Conservation (phyloP, 1,140 invertebrate species). For the Rhynchophorus ferrugineus region DNA sequence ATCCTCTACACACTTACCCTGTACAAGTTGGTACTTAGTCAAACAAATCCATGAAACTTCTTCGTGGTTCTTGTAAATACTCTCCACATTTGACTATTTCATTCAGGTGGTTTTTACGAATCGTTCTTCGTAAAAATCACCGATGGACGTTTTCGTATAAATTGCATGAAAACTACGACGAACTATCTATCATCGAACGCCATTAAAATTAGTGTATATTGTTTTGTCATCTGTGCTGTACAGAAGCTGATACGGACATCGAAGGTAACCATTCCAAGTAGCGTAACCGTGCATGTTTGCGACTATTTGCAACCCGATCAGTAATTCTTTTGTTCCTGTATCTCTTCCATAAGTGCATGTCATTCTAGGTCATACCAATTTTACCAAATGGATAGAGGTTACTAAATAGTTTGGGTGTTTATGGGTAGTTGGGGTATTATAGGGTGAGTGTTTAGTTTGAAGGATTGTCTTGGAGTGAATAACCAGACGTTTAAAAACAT, state of each 20-base stretch:
- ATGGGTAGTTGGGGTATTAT: not conserved
- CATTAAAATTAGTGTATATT: constrained; percentile 26
- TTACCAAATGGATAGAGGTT: constrained; percentile 9
- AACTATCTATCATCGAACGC: not conserved
- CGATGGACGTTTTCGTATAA: no score
- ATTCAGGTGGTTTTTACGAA: no score
- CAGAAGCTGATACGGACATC: constrained; percentile 39
- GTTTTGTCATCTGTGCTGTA: constrained; percentile 31
- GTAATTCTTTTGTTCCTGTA: not conserved
- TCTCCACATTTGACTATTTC: no score
- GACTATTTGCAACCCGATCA: constrained; percentile 4
- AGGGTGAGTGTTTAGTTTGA: constrained; percentile 8
- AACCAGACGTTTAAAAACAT: no score
- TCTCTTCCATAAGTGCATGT: not conserved
- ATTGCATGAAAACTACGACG: constrained; percentile 5
- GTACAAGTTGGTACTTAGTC: not conserved
- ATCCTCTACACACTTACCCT: not conserved
- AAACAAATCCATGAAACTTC: no score
- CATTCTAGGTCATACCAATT: constrained; percentile 7
- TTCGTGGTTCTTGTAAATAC: no score
- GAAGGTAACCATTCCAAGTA: constrained; percentile 34
- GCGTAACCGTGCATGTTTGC: not conserved
- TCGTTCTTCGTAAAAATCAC: no score
- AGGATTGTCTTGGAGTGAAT: not conserved
- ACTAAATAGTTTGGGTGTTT: constrained; percentile 2